Evolutionary conservation across 2,797 vertebrate species (phyloP).

Genomic region (Anomalospiza imberbis): DNA sequence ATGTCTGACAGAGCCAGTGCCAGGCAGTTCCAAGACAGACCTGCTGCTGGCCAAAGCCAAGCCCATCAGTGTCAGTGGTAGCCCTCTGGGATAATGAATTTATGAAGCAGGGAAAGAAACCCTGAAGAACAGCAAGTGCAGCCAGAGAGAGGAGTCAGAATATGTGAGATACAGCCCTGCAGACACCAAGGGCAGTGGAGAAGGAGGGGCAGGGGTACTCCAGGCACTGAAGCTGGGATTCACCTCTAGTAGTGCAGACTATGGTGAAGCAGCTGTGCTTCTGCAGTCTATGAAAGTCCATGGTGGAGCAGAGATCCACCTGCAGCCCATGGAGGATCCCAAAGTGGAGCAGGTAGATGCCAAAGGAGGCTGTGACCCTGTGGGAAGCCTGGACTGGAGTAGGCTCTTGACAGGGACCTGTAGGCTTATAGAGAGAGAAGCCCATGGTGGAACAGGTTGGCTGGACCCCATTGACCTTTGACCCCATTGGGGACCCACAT

Average conservation of each 20-base stretch:
- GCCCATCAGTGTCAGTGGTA: not conserved
- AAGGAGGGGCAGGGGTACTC: not conserved
- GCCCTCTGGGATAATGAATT: not conserved
- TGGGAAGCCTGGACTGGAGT: not conserved
- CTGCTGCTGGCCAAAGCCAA: not conserved
- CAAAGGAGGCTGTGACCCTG: not conserved
- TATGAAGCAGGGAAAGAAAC: not conserved
- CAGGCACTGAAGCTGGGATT: not conserved
- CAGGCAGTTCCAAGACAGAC: not conserved
- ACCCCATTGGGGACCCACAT: rapidly evolving
- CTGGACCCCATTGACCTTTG: not conserved
- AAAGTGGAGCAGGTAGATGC: not conserved
- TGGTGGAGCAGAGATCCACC: not conserved
- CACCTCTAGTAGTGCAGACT: not conserved
- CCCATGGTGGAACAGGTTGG: not conserved
- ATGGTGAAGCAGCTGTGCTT: not conserved
- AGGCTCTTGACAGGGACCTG: not conserved
- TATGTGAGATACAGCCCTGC: not conserved
- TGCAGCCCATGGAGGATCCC: not conserved
- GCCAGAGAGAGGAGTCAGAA: not conserved
- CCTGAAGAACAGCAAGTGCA: not conserved
- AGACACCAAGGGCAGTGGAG: not conserved
- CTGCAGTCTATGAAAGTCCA: not conserved
- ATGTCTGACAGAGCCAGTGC: not conserved
- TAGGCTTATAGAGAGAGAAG: not conserved